phyloP scores from a whole-genome alignment of 2,797 vertebrate species.

The Pangasius macronema region DNA sequence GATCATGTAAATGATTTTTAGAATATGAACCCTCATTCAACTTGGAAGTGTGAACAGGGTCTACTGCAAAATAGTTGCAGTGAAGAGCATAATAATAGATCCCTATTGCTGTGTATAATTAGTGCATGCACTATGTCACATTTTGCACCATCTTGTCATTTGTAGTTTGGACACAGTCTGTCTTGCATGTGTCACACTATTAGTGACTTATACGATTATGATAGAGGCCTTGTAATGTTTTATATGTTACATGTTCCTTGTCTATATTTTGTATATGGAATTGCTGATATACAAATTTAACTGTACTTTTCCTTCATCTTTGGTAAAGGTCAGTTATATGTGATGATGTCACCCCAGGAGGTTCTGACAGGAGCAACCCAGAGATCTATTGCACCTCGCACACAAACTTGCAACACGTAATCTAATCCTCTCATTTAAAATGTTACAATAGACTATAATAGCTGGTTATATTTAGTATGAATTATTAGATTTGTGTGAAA shows the following conservation, averaged over 20 bases:
- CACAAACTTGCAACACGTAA: constrained; percentile 90
- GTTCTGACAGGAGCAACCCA: constrained; percentile 87
- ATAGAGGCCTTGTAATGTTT: not conserved
- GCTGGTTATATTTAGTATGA: not conserved
- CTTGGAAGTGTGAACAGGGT: not conserved
- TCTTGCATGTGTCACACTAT: not conserved
- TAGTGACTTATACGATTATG: not conserved
- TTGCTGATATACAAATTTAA: not conserved
- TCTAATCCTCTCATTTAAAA: constrained; percentile 65
- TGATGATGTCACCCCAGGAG: constrained; percentile 97
- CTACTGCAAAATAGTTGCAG: not conserved
- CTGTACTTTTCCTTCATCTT: not conserved
- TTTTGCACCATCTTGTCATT: not conserved
- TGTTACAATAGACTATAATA: not conserved
- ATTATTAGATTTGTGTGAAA: constrained; percentile 5
- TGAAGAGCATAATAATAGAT: constrained; percentile 2
- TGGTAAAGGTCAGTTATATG: constrained; percentile 87
- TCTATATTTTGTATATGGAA: not conserved
- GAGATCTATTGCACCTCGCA: constrained; percentile 88
- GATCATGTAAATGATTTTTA: not conserved
- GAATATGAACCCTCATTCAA: not conserved
- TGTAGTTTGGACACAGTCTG: not conserved
- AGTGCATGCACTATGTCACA: not conserved
- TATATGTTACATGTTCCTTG: not conserved
- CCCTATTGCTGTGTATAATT: not conserved